phyloP scores from a whole-genome alignment of 53 echinoderm and acorn worm genomes.

The Holothuria scabra region DNA sequence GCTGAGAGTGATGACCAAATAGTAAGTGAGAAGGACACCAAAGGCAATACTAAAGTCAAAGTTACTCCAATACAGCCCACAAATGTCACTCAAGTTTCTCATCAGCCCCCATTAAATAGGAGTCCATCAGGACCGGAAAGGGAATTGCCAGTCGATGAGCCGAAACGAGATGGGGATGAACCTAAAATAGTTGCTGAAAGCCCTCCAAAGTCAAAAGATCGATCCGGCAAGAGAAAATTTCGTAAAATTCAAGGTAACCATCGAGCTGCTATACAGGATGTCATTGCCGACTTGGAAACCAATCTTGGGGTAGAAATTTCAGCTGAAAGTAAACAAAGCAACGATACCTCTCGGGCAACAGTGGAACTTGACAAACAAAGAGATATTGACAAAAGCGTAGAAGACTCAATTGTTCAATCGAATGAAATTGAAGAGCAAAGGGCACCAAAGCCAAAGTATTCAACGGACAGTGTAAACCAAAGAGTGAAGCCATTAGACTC shows the following conservation, averaged over 20 bases:
- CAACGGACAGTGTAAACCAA: too few relatives aligned
- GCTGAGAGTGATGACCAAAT: too few relatives aligned
- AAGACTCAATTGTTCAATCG: conserved; percentile 20
- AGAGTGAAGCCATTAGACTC: too few relatives aligned
- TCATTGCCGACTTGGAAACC: conserved; percentile 42
- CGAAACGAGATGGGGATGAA: background rate
- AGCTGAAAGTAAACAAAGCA: conserved; percentile 36
- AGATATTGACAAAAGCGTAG: conserved; percentile 25
- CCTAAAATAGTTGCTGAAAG: too few relatives aligned
- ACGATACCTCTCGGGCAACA: conserved; percentile 22
- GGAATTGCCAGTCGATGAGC: background rate
- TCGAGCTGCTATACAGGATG: conserved; percentile 26
- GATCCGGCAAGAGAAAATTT: conserved; percentile 36
- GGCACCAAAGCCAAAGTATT: background rate
- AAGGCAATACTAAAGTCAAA: too few relatives aligned
- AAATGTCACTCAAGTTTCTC: too few relatives aligned
- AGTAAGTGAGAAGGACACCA: too few relatives aligned
- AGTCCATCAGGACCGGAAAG: background rate
- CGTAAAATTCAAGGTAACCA: conserved; percentile 34
- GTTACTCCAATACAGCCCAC: too few relatives aligned
- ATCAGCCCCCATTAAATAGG: background rate
- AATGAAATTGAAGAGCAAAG: conserved; percentile 35
- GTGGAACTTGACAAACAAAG: conserved; percentile 33
- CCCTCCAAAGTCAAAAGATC: conserved; percentile 3
- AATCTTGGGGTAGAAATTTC: conserved; percentile 48